Base-by-base conservation (phyloP, 2,797 vertebrate species). In the Rhodeus uyekii region DNA sequence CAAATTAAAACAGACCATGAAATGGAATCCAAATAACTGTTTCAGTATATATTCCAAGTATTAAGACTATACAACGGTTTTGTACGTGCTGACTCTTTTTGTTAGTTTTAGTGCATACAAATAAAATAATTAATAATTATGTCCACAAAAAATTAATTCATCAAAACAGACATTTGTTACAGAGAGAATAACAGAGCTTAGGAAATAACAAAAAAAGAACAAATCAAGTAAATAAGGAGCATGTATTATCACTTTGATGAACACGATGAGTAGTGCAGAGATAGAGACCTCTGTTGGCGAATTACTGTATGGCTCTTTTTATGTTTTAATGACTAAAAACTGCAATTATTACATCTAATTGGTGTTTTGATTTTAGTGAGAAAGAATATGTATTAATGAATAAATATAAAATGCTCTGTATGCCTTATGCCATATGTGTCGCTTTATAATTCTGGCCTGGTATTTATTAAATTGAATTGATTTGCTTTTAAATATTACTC, bases 241-340 rank as follows among this genome's bases (percentile, higher is more conserved):
- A 50, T 18, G 27, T 27, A 46, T 32, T 46, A 46, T 71, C 16
- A 48, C 19, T 65, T 34, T 38, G 18, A 24, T 48, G 42, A 71
- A 46, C 67, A 46, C 50, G 19, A 72, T n/a, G 19, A 72, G 44
- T 22, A 14, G 44, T 34, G 29, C 46, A 50, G 44, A 71, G 27
- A 71, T 27, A 48, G 68, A 73, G 69, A 73, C 69, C 69, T 53
- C 46, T 73, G 69, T 73, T 53, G 69, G 69, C 5, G 22, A 39
- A 55, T 10, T 39, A 58, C 69, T 72, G 46, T 36, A 72, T 58
- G n/a, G n/a, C 14, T n/a, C 12, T 48, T 48, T 53, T 50, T 36
- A 13, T 24, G 16, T 74, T 58, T 39, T 58, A 38, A 55, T 18
- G 50, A 38, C 16, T 38, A 73, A 32, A 10, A n/a, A 58, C 34